Percentiles rank a stretch among this genome's conserved stretches.
Evolutionary conservation across 2,797 vertebrate species (phyloP).

Genomic region (Acanthurus lineatus): DNA sequence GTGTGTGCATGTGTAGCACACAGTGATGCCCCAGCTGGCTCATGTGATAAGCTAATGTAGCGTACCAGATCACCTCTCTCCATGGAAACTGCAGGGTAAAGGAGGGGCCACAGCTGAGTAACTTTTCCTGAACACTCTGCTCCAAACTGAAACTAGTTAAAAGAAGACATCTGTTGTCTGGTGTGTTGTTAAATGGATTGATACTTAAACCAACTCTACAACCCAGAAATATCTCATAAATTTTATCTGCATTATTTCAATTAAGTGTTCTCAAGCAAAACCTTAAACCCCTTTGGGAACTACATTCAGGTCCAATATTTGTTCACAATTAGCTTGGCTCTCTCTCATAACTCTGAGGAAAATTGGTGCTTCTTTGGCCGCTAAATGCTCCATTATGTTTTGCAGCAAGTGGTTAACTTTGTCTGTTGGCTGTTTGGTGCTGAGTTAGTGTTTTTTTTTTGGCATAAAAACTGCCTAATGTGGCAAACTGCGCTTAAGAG

Average conservation of each 20-base stretch:
- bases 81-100: constrained; percentile 62
- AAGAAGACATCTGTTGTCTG: not conserved
- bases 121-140: constrained; percentile 36
- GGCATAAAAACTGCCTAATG: not conserved
- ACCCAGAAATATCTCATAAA: not conserved
- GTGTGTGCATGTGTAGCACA: constrained; percentile 43
- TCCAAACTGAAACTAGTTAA: constrained; percentile 15
- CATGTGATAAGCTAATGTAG: constrained; percentile 74
- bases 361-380: not conserved
- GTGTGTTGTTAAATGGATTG: not conserved
- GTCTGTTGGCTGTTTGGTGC: too few species aligned
- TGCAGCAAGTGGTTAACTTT: too few species aligned
- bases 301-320: too few species aligned
- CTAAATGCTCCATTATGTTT: not conserved
- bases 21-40: constrained; percentile 64
- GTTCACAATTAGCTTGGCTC: too few species aligned
- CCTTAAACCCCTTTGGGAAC: not conserved
- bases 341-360: not conserved
- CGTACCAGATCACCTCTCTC: constrained; percentile 67
- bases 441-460: not conserved
- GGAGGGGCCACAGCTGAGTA: constrained; percentile 28
- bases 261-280: not conserved
- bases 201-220: not conserved
- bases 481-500: not conserved
- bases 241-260: not conserved